phyloP scores from a whole-genome alignment of 2,113 vertebrate species.

The Taxidea taxus region DNA sequence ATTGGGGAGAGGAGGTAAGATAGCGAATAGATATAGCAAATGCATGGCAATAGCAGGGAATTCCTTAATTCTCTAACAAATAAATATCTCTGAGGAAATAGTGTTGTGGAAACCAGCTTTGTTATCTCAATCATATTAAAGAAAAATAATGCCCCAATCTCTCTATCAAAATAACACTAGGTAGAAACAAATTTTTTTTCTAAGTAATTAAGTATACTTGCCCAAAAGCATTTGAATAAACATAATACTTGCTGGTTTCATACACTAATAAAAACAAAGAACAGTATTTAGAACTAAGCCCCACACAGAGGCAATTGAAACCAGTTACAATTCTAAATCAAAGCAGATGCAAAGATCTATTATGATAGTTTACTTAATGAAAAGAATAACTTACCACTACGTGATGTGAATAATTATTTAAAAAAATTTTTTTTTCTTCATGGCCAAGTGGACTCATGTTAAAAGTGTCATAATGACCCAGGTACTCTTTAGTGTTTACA shows the following conservation, averaged over 20 bases:
- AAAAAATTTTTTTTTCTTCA: not conserved
- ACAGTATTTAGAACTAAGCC: not conserved
- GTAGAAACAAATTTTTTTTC: not conserved
- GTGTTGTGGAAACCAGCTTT: not conserved
- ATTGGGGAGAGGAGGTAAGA: not conserved
- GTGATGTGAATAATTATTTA: not conserved
- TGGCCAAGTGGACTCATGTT: not conserved
- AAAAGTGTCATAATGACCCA: not conserved
- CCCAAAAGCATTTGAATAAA: not conserved
- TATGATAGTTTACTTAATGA: not conserved
- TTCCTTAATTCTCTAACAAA: not conserved
- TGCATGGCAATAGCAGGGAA: not conserved
- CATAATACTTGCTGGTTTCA: not conserved
- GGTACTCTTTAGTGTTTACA: not conserved
- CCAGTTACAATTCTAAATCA: not conserved
- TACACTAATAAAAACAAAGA: not conserved
- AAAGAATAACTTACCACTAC: not conserved
- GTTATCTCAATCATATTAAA: not conserved
- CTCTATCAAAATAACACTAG: constrained; percentile 3
- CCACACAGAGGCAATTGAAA: not conserved
- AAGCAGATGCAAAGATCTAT: not conserved
- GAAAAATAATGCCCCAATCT: not conserved
- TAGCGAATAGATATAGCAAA: not conserved
- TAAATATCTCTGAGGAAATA: not conserved
- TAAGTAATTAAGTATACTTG: constrained; percentile 27